Evolutionary conservation across 1,140 invertebrate species (phyloP), one percentile per base, ranked within the genome.

Genomic region (Drosophila triauraria): DNA sequence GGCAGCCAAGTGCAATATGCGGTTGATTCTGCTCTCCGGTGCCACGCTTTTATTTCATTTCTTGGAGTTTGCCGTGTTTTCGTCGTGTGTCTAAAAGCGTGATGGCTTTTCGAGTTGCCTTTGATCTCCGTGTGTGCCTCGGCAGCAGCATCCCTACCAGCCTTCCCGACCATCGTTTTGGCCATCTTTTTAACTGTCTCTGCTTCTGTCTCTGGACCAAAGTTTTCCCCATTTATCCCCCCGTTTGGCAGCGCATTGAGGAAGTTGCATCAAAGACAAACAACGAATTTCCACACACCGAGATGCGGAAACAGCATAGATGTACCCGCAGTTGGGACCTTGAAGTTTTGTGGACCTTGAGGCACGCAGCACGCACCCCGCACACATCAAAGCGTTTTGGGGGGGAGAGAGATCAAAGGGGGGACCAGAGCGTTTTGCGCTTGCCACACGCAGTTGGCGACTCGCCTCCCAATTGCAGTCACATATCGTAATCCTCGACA

Each of bases 211-310:
- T 64, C 58, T 59, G 76, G 67, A 64, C 63, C 63, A 80, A 70
- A 80, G 82, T 85, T 82, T 76, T 71, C 44, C 74, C 69, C 61
- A 56, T 80, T 78, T 83, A 75, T 61, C 57, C 56, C 46, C 64
- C 75, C 70, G 63, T 69, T 78, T 83, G 78, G 80, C 85, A 84
- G 78, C 84, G 81, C 80, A 88, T 87, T 88, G 84, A 87, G 84
- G 84, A 87, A 87, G 85, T 87, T 87, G 84, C 84, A 87, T 87
- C 84, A 87, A 87, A 87, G 84, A 78, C 84, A 87, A 87, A 87
- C 76, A 77, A 75, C 71, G 47, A 68, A 80, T 80, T 80, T 78
- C 70, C 62, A 65, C 64, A 70, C 60, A 60, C 65, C 60, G 17
- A 61, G 43, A 64, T 75, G 46, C 50, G 44, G 27, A 71, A 44